These are phyloP conservation scores for Gobionotothen gibberifrons DNA, from an alignment of 2,797 vertebrate species.

Conservation along the genomic window DNA sequence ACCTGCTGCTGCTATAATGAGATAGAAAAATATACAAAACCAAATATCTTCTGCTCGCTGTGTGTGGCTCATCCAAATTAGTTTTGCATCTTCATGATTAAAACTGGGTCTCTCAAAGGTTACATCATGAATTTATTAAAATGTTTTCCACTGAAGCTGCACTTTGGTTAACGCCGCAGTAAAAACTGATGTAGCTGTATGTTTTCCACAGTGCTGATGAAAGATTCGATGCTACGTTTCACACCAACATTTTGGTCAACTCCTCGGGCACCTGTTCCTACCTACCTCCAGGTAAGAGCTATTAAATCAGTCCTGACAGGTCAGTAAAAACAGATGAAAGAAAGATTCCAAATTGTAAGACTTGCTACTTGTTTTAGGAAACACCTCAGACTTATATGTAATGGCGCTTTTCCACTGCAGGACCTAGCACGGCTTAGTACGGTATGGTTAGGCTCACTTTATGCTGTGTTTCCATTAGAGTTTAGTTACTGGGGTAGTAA, in stretches of 20 bases:
- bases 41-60: background rate
- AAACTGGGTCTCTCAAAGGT: slow-evolving; percentile 6
- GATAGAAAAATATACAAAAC: slow-evolving; percentile 19
- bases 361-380: background rate
- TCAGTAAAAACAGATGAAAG: background rate
- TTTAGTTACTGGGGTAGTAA: no score
- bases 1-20: slow-evolving; percentile 39
- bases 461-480: no score
- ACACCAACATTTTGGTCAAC: slow-evolving; percentile 92
- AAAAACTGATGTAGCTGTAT: slow-evolving; percentile 30
- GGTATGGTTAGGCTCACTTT: no score
- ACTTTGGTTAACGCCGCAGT: background rate
- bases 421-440: no score
- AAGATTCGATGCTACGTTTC: slow-evolving; percentile 92
- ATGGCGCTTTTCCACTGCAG: no score
- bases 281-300: slow-evolving; percentile 91
- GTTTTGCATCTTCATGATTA: slow-evolving; percentile 5
- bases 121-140: slow-evolving; percentile 9
- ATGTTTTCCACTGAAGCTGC: slow-evolving; percentile 22
- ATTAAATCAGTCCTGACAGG: background rate
- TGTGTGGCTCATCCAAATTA: slow-evolving; percentile 2
- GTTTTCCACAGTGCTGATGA: slow-evolving; percentile 89
- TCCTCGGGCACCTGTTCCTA: slow-evolving; percentile 89
- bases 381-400: background rate
- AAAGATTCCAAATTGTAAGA: background rate